phyloP scores from a whole-genome alignment of 2,113 vertebrate genomes.

The Gorilla gorilla region DNA sequence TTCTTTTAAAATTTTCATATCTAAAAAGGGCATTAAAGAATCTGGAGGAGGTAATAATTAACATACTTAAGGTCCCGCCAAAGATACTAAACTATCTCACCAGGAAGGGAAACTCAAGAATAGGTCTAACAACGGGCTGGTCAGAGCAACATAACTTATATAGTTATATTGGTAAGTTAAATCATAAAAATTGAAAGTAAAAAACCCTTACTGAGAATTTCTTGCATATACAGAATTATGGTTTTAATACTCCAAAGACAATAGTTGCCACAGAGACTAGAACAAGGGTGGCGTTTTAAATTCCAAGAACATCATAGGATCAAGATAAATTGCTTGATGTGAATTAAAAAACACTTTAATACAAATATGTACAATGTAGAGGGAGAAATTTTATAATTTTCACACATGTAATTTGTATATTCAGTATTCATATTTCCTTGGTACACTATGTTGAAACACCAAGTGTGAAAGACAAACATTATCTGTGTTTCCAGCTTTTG shows the following conservation, averaged over 20 bases:
- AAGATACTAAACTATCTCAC: background rate
- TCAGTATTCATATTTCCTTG: background rate
- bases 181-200: constrained; percentile 14
- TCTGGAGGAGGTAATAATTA: background rate
- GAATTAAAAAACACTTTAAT: background rate
- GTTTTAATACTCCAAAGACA: background rate
- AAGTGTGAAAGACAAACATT: background rate
- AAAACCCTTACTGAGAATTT: background rate
- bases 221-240: background rate
- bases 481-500: background rate
- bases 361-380: background rate
- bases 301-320: background rate
- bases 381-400: background rate
- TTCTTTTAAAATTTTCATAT: background rate
- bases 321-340: background rate
- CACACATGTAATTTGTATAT: background rate
- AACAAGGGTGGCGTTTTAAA: background rate
- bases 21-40: background rate
- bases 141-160: background rate
- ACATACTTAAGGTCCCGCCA: background rate
- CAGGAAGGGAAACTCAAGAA: background rate
- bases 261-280: background rate
- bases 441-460: background rate
- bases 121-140: background rate
- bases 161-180: constrained; percentile 14